Evolutionary conservation across 1,140 invertebrate species (phyloP), one percentile per base, ranked within the genome.

Genomic region (Plutomurus gul): DNA sequence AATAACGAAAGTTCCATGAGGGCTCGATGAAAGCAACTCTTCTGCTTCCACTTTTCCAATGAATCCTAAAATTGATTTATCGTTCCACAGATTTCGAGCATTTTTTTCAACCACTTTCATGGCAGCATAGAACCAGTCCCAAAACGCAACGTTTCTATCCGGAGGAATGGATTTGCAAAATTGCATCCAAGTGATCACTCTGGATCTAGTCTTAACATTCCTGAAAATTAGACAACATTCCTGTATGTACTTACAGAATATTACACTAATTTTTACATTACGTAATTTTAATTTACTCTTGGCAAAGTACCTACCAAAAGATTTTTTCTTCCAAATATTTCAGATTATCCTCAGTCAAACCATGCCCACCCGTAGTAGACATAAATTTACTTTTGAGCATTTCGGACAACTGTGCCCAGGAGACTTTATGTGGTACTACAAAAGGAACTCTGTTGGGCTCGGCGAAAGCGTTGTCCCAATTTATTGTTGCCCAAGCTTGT

Each of bases 51-150:
- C 49, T 49, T 51, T 47, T 18, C 46, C n/a, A 25, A 75, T 36
- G n/a, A 75, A 75, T 10, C 73, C 73, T 36, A 16, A 33, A 0
- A 75, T 75, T 3, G 16, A 33, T 10, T 33, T 46, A 1, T 75
- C 73, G 11, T 30, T 10, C 73, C 73, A 75, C 1, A 13, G 13
- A 13, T 47, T 36, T 36, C 27, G 27, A 0, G 13, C n/a, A n/a
- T 30, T 3, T 37, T 18, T 46, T 10, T 75, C 47, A 22, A 30
- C 18, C 16, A 75, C 25, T 49, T 49, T 75, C 25, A 49, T 36
- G 22, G 11, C 27, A 16, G 40, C 73, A 49, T 49, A 75, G 16
- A 75, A 49, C 73, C 73, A 75, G 10, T 75, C 47, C 73, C 73
- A 75, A 49, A 75, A 75, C 49, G 73, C 27, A 75, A 75, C 47